Percentiles rank a stretch among this genome's conserved stretches.
These are phyloP conservation scores for Drosophila sp. DNA, from an alignment of 1,140 invertebrate species.

Conservation along the genomic window DNA sequence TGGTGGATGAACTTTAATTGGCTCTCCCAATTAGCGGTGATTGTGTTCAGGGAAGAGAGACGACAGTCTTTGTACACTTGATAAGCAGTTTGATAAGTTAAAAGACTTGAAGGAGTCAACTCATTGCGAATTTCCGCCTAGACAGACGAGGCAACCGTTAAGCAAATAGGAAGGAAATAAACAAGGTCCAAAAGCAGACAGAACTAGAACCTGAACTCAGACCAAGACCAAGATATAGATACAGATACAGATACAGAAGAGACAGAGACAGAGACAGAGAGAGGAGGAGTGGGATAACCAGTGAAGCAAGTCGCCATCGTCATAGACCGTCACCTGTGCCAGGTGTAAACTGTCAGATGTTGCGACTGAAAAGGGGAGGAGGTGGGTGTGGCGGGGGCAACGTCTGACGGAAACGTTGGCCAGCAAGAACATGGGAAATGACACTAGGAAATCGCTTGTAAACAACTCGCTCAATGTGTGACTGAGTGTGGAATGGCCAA, in stretches of 20 bases:
- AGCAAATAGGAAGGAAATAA: slow-evolving; percentile 80
- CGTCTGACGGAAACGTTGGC: slow-evolving; percentile 54
- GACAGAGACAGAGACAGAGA: neutral
- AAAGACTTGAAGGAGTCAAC: slow-evolving; percentile 3
- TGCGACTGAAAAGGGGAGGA: neutral
- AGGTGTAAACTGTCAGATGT: slow-evolving; percentile 73
- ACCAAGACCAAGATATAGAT: slow-evolving; percentile 12
- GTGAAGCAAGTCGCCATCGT: slow-evolving; percentile 70
- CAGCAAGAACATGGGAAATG: slow-evolving; percentile 72
- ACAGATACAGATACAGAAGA: slow-evolving; percentile 3
- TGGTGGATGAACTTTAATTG: slow-evolving; percentile 27
- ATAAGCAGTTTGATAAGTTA: slow-evolving; percentile 6
- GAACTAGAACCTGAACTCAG: slow-evolving; percentile 51
- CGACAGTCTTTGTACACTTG: neutral
- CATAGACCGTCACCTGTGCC: slow-evolving; percentile 71
- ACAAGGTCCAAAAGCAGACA: slow-evolving; percentile 60
- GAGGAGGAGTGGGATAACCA: slow-evolving; percentile 46
- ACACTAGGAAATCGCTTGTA: slow-evolving; percentile 82
- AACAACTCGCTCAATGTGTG: slow-evolving; percentile 60
- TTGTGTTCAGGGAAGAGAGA: slow-evolving; percentile 47
- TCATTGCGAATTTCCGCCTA: slow-evolving; percentile 46
- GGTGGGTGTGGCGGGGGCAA: neutral
- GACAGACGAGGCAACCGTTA: slow-evolving; percentile 56
- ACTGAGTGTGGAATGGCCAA: slow-evolving; percentile 26
- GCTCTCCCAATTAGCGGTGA: slow-evolving; percentile 68